Evolutionary conservation across 2,113 vertebrate genomes (phyloP).

Genomic region (Motacilla alba): DNA sequence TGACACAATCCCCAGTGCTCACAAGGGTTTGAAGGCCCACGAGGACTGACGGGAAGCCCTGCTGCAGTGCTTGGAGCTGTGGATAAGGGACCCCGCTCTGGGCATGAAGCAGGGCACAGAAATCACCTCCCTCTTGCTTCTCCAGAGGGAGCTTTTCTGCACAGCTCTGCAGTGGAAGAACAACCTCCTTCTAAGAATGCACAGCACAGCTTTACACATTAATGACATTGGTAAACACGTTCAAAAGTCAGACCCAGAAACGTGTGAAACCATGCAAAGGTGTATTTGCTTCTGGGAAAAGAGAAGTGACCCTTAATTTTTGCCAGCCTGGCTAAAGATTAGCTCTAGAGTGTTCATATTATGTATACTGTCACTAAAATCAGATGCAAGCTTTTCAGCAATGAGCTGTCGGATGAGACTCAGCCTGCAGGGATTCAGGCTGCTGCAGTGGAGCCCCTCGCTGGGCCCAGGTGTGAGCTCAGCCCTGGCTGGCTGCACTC

Average conservation of each 20-base stretch:
- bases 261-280: neutral
- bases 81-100: neutral
- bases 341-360: neutral
- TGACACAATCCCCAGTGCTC: neutral
- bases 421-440: neutral
- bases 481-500: neutral
- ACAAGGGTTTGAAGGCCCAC: neutral
- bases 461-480: neutral
- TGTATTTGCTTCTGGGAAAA: neutral
- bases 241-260: neutral
- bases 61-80: neutral
- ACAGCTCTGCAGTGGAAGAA: neutral
- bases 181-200: neutral
- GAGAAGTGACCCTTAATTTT: neutral
- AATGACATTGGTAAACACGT: neutral
- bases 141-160: neutral
- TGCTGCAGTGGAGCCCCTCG: neutral
- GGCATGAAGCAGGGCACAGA: neutral
- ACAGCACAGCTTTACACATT: neutral
- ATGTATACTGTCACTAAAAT: neutral
- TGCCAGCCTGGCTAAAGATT: neutral
- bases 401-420: neutral
- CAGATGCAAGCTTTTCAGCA: neutral
- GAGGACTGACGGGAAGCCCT: neutral
- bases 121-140: neutral